Conservation (phyloP, 2,888 invertebrate species). For the Drosophila maculinotata region DNA sequence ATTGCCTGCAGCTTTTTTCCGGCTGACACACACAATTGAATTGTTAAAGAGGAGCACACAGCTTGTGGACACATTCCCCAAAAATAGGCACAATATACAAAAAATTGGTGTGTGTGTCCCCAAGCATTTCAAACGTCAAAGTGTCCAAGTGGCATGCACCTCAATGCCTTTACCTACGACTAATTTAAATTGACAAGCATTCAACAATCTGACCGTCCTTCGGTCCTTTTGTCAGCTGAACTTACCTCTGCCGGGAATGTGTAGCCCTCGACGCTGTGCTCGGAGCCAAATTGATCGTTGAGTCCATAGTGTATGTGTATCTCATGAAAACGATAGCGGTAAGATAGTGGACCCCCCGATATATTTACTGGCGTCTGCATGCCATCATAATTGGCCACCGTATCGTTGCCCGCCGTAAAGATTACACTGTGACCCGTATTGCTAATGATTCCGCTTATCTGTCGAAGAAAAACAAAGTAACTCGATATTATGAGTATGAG, state of each 20-base stretch:
- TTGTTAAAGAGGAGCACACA: constrained; percentile 5
- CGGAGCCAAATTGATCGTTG: constrained; percentile 96
- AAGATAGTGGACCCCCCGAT: constrained; percentile 97
- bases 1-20: constrained; percentile 1
- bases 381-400: constrained; percentile 85
- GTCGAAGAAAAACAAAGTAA: constrained; percentile 48
- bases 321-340: constrained; percentile 97
- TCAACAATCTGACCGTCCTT: neutral
- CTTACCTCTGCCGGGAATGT: constrained; percentile 99
- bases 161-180: neutral
- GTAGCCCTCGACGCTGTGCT: constrained; percentile 98
- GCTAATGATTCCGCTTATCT: constrained; percentile 95
- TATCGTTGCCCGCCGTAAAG: constrained; percentile 94
- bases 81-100: constrained; percentile 2
- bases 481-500: neutral
- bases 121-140: constrained; percentile 10
- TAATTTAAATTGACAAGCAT: constrained; percentile 3
- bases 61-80: constrained; percentile 2
- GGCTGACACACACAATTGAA: constrained; percentile 7
- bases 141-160: constrained; percentile 3
- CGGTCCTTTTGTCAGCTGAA: constrained; percentile 23
- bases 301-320: constrained; percentile 97
- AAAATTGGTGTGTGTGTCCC: constrained; percentile 1
- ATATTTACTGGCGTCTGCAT: constrained; percentile 92
- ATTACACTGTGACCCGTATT: constrained; percentile 98